These are phyloP conservation scores for Stenolophus ochropezus DNA, from an alignment of 2,888 invertebrate genomes.

Conservation along the genomic window DNA sequence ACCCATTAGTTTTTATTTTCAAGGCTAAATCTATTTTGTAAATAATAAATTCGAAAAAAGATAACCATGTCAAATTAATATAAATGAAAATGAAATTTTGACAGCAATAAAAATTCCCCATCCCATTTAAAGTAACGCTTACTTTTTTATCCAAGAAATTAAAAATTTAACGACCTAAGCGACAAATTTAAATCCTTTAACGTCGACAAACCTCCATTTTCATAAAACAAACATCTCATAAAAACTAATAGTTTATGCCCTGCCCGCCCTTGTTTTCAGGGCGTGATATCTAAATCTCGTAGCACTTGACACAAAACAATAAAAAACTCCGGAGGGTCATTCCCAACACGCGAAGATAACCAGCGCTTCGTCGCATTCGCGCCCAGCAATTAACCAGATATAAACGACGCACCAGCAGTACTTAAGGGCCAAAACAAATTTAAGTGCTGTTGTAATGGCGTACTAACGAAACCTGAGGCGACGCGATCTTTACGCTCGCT, in stretches of 20 bases:
- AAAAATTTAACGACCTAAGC: background rate
- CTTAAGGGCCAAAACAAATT: slow-evolving; percentile 22
- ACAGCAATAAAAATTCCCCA: too few species aligned
- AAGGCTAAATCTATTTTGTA: too few species aligned
- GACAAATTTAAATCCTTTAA: background rate
- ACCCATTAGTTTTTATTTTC: too few species aligned
- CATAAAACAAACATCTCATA: slow-evolving; percentile 22
- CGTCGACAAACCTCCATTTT: background rate
- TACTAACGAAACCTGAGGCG: slow-evolving; percentile 43
- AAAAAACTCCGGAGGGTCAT: slow-evolving; percentile 16
- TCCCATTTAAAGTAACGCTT: too few species aligned
- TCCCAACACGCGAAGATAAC: background rate
- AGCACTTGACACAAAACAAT: slow-evolving; percentile 31
- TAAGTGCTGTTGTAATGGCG: slow-evolving; percentile 32
- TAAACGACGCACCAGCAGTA: slow-evolving; percentile 4
- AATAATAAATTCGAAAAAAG: too few species aligned
- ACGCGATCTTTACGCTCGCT: slow-evolving; percentile 15
- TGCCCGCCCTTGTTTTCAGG: background rate
- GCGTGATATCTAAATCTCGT: slow-evolving; percentile 29
- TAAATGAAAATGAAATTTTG: too few species aligned
- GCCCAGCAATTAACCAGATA: slow-evolving; percentile 26
- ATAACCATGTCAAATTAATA: too few species aligned
- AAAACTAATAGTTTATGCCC: slow-evolving; percentile 26
- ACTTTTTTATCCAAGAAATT: background rate
- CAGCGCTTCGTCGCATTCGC: slow-evolving; percentile 26